Conservation (phyloP, 2,113 vertebrate genomes). For the Odocoileus virginianus region DNA sequence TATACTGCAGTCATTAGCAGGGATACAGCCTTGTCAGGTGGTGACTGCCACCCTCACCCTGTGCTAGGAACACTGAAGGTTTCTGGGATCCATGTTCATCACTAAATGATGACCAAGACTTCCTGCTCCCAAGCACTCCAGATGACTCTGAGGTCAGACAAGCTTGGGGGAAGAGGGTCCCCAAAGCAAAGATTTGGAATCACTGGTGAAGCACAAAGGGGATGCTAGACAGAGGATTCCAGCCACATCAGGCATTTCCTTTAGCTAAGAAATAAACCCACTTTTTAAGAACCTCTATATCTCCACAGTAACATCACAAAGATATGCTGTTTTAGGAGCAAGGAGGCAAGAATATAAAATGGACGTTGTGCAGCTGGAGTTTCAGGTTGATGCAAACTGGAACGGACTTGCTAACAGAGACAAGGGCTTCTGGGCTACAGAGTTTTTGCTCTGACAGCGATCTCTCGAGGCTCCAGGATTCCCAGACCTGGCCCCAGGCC, state of each 20-base stretch:
- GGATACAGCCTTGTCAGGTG: not conserved
- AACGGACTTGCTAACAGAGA: not conserved
- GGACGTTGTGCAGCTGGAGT: not conserved
- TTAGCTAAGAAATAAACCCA: slow-evolving; percentile 32
- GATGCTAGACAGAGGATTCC: not conserved
- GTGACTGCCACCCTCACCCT: not conserved
- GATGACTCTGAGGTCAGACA: not conserved
- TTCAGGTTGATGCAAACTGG: not conserved
- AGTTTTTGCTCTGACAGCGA: not conserved
- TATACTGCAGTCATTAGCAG: not conserved
- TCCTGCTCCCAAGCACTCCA: not conserved
- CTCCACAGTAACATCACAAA: not conserved
- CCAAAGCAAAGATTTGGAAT: not conserved
- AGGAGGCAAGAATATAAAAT: not conserved
- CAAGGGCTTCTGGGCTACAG: not conserved
- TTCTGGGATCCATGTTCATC: not conserved
- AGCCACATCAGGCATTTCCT: not conserved
- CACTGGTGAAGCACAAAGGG: not conserved
- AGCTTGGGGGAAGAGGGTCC: not conserved
- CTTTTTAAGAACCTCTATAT: not conserved
- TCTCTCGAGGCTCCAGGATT: not conserved
- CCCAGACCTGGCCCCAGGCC: slow-evolving; percentile 46
- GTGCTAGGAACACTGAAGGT: not conserved
- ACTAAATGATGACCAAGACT: not conserved
- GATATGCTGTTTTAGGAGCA: not conserved